Base-by-base conservation (phyloP, 2,797 vertebrate species). In the Limnodromus scolopaceus region DNA sequence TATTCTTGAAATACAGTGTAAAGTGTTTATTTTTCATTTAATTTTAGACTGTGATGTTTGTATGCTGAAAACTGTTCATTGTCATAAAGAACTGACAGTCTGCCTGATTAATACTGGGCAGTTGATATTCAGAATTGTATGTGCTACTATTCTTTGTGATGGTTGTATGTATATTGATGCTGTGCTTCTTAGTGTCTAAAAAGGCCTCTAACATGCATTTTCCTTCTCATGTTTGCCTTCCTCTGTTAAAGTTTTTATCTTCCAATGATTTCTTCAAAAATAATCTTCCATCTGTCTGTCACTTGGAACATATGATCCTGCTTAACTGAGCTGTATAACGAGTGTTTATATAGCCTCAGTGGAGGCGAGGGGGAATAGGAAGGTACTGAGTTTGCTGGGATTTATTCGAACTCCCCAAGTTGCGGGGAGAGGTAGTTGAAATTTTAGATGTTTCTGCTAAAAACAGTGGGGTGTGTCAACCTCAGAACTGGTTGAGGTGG, bases 231-330 rank as follows among this genome's bases (percentile, higher is more conserved):
- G 77, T 95, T 92, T 95, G 80, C 88, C 27, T 92, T 88, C 43
- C 63, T 79, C 66, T 84, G 65, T 54, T 91, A 90, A 94, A 94
- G 80, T 90, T 95, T 86, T 89, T 89, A 66, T 95, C 84, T 93
- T 87, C 54, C 8, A 0, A 66, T 87, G 74, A 66, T 91, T 96
- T 92, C 80, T 92, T 95, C 63, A 96, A 92, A 96, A 97, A 93
- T 95, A 93, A 92, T 89, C 91, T 96, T 95, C 95, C 85, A 92
- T 93, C 93, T 93, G 90, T 92, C 96, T 93, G 74, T 95, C 90
- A 89, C 94, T 95, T 94, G 84, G 84, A 96, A 92, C 88, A 91
- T 92, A 95, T 51, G 90, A 95, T 93, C 75, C 84, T 92, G 39
- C 34, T 88, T 96, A 72, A 86, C 92, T 92, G 84, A 92, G 77